Base-by-base conservation (phyloP, 2,797 vertebrate species). In the Bothrops alternatus region DNA sequence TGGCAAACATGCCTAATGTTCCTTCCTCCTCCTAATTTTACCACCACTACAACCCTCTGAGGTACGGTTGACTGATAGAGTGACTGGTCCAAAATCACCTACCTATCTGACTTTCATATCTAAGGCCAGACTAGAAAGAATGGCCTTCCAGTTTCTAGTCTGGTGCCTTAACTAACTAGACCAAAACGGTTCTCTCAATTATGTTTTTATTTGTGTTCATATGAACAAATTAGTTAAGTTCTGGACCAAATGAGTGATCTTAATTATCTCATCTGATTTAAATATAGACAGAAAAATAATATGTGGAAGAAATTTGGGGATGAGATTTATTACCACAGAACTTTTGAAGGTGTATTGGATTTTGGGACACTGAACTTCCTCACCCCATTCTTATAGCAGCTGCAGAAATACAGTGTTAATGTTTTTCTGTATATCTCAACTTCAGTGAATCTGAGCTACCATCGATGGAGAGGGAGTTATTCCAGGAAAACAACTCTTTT, bases 401-500 rank as follows among this genome's bases (percentile, higher is more conserved):
- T 82, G 42, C 73, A 82, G 73, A 82, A 82, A 25, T 47, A 82
- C 3, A 12, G 10, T 78, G 10, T 82, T 82, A 47, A 47, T 82
- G 3, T 82, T 47, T 37, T 37, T 82, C 69, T 82, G 73, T 47
- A 25, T 47, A 82, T 37, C 8, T 53, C 10, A 53, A 53, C 50
- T 53, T 82, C 42, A 53, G 25, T 25, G 10, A 25, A 2, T 2
- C 91, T 86, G 57, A 90, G 91, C 42, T 89, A 88, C 82, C 63
- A 89, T 57, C 37, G 32, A 7, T 6, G 90, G 61, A 87, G 94
- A 90, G 32, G 86, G 42, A 85, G 94, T 91, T 26, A 85, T 85
- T 18, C 42, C 18, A 85, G 13, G 8, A 88, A 57, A 55, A 65
- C 23, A 88, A n/a, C 20, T 23, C 14, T 58, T 1, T 26, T 91